A percentile compares a stretch with the other conserved stretches of the same genome.
Conservation (phyloP, 2,797 vertebrate species). For the Pseudotriccus pelzelni region DNA sequence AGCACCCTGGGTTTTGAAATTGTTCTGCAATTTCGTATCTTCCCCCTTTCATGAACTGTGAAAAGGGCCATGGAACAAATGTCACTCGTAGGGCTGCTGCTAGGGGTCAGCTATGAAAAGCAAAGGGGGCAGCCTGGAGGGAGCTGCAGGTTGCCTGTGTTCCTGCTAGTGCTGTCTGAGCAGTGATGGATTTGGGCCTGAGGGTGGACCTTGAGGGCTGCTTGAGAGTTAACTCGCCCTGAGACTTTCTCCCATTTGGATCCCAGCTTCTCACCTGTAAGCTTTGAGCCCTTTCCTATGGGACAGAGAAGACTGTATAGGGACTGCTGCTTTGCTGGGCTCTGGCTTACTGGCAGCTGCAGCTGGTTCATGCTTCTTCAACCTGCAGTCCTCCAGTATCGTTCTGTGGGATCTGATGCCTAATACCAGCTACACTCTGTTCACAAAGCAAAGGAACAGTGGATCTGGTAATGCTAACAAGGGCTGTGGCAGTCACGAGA, state of each 20-base stretch:
- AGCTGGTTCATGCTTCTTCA: background rate
- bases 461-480: background rate
- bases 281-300: background rate
- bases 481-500: background rate
- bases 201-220: background rate
- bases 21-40: background rate
- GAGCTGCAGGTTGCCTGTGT: background rate
- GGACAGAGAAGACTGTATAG: background rate
- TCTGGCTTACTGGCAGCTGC: background rate
- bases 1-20: background rate
- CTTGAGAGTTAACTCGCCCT: background rate
- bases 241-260: background rate
- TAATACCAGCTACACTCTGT: rapidly evolving
- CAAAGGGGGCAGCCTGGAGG: background rate
- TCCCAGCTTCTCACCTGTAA: background rate
- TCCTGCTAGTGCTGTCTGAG: background rate
- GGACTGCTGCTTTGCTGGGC: background rate
- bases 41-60: background rate
- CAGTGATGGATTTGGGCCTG: background rate
- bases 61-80: background rate
- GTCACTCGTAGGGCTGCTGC: background rate
- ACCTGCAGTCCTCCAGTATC: background rate
- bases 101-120: background rate
- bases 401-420: background rate
- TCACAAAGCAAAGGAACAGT: background rate